phyloP scores from a whole-genome alignment of 2,113 vertebrate genomes.

The Trogon surrucura region DNA sequence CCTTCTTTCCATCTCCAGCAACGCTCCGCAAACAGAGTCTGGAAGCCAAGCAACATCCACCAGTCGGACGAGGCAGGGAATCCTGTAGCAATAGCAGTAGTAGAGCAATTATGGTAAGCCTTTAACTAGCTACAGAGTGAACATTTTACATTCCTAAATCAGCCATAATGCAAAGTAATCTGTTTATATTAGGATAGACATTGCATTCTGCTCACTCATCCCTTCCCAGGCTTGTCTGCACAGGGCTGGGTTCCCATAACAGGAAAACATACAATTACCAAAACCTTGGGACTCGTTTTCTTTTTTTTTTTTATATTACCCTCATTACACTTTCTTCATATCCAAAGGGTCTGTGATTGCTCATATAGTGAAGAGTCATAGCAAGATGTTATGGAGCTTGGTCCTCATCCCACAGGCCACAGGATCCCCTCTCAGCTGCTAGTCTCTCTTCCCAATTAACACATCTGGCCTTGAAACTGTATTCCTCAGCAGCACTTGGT shows the following conservation, averaged over 20 bases:
- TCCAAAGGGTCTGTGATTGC: background rate
- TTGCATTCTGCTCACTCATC: slow-evolving; percentile 62
- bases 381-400: background rate
- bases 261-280: background rate
- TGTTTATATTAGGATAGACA: slow-evolving; percentile 64
- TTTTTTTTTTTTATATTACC: background rate
- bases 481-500: background rate
- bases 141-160: slow-evolving; percentile 57
- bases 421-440: background rate
- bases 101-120: slow-evolving; percentile 60
- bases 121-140: slow-evolving; percentile 59
- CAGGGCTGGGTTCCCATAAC: slow-evolving; percentile 35
- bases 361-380: background rate
- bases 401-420: background rate
- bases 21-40: background rate
- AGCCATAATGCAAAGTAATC: slow-evolving; percentile 62
- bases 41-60: background rate
- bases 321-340: background rate
- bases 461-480: background rate
- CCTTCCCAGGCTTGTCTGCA: slow-evolving; percentile 50
- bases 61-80: background rate
- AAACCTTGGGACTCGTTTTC: background rate
- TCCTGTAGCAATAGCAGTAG: slow-evolving; percentile 43
- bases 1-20: background rate
- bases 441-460: background rate